Percentiles rank a stretch among this genome's conserved stretches.
Evolutionary conservation across 2,797 vertebrate species (phyloP).

Genomic region (Sardinella longiceps): DNA sequence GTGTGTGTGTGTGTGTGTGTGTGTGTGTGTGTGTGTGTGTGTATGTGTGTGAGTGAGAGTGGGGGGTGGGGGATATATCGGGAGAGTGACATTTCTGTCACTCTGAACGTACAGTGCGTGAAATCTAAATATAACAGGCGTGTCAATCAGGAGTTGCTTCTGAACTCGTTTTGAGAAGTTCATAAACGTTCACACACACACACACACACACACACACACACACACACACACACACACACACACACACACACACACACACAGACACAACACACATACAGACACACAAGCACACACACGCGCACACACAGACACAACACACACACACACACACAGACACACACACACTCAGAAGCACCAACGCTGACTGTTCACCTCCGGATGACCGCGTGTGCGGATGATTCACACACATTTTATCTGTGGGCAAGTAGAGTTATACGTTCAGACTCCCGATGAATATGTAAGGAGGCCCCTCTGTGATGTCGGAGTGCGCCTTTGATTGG

Average conservation of each 20-base stretch:
- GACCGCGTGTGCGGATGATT: background rate
- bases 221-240: too few relatives aligned
- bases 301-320: too few relatives aligned
- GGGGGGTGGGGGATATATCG: background rate
- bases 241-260: too few relatives aligned
- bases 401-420: background rate
- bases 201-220: too few relatives aligned
- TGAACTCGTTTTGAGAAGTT: background rate
- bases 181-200: background rate
- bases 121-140: conserved; percentile 1
- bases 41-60: background rate
- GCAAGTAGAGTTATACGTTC: background rate
- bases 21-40: background rate
- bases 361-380: background rate
- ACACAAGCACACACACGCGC: too few relatives aligned
- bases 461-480: background rate
- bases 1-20: background rate
- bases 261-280: too few relatives aligned
- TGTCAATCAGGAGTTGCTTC: background rate
- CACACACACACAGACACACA: too few relatives aligned
- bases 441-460: background rate
- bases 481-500: background rate
- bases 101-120: background rate
- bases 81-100: conserved; percentile 1
- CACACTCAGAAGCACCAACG: background rate